Conservation (phyloP, 2,113 vertebrate species). For the Triplophysa dalaica region DNA sequence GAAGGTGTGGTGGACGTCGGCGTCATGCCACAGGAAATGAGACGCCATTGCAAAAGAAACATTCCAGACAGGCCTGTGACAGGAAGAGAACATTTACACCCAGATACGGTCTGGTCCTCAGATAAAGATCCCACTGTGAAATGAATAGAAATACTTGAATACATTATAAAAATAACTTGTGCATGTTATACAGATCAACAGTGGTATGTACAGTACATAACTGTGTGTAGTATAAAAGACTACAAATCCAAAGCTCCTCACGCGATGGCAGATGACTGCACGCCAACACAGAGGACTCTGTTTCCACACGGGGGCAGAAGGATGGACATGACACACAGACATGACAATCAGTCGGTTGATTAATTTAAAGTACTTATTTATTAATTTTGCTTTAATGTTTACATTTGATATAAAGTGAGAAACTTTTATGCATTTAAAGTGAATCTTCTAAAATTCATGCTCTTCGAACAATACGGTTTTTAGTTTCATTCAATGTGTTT, state of each 20-base stretch:
- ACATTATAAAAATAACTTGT: too few relatives aligned
- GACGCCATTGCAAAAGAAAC: conserved; percentile 34
- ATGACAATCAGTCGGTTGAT: neutral
- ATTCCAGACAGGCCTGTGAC: conserved; percentile 45
- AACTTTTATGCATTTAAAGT: too few relatives aligned
- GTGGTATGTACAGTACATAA: too few relatives aligned
- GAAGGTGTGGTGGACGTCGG: conserved; percentile 32
- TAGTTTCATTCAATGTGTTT: too few relatives aligned
- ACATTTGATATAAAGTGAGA: too few relatives aligned
- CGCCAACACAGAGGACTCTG: conserved; percentile 47
- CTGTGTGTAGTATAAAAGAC: neutral
- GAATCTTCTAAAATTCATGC: too few relatives aligned
- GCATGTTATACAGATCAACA: too few relatives aligned
- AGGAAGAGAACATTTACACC: neutral
- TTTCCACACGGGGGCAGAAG: conserved; percentile 44
- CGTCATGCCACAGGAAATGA: conserved; percentile 38
- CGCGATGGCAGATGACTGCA: conserved; percentile 18
- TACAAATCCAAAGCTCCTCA: conserved; percentile 14
- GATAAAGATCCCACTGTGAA: neutral
- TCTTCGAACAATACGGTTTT: too few relatives aligned
- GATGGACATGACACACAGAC: conserved; percentile 54
- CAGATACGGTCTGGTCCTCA: neutral
- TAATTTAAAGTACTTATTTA: neutral
- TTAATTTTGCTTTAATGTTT: neutral
- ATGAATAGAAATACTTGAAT: too few relatives aligned